A percentile compares a stretch with the other conserved stretches of the same genome.
phyloP scores from a whole-genome alignment of 2,113 vertebrate genomes.

The Prinia subflava region DNA sequence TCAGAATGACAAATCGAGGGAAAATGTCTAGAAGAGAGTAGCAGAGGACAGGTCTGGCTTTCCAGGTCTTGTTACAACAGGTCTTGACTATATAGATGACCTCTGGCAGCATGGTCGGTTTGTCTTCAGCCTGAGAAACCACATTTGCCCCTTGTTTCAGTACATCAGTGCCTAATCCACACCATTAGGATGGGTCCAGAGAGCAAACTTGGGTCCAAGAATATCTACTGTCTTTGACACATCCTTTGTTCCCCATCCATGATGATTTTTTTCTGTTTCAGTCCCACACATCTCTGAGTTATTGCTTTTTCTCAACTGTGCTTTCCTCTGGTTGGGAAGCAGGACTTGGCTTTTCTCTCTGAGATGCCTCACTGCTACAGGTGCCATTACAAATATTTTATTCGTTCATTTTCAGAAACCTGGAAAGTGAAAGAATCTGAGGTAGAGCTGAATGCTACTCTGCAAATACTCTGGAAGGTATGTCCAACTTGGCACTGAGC shows the following conservation, averaged over 20 bases:
- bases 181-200: background rate
- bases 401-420: slow-evolving; percentile 1
- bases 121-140: background rate
- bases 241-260: background rate
- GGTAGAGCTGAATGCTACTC: background rate
- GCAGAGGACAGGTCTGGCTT: background rate
- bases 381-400: slow-evolving; percentile 48
- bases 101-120: background rate
- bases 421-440: background rate
- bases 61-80: background rate
- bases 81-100: background rate
- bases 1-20: background rate
- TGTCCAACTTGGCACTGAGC: background rate
- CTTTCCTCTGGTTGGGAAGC: background rate
- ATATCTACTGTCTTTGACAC: background rate
- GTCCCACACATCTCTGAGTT: background rate
- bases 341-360: background rate
- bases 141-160: accelerated
- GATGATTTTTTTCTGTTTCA: background rate
- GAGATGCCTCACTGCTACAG: background rate
- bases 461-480: slow-evolving; percentile 25
- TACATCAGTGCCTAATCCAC: background rate
- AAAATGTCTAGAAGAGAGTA: background rate
- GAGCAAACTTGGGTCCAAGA: background rate
- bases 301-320: background rate